Evolutionary conservation across 2,888 invertebrate species (phyloP), one percentile per base, ranked within the genome.

Genomic region (Drosophila cyrtoloma): DNA sequence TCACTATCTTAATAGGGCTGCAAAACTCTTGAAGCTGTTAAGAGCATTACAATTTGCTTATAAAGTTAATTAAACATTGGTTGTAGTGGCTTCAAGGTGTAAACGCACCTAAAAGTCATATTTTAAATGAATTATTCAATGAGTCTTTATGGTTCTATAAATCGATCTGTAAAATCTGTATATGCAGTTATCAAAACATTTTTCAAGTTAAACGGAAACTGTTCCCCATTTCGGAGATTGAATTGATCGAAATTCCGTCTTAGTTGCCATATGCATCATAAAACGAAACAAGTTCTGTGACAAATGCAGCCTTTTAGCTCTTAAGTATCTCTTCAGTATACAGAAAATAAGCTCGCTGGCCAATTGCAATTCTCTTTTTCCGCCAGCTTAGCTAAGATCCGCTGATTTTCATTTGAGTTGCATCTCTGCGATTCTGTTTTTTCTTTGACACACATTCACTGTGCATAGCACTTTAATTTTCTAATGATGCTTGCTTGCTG

Each of bases 401-500:
- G 22, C 22, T 26, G 22, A 47, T 26, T 26, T 47, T 47, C 9
- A 44, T 44, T 9, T 26, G 47, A 26, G 26, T 26, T 47, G 47
- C 47, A 47, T 26, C 16, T 26, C 16, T 16, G 22, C 22, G 47
- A 47, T 26, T 16, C 47, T 9, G 47, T 16, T 47, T 16, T 47
- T 16, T 2, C 22, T 26, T 22, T 47, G 47, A 26, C 22, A 26
- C 47, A 47, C 47, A 26, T 26, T 26, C 26, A 1, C 16, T 4
- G 26, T 12, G 19, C 32, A 58, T 56, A 52, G 39, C 47, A 16
- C 51, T 35, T 39, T n/a, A 28, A 47, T 63, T 32, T 56, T 55
- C 42, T 64, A 68, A 71, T 71, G 51, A 28, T 28, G 37, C 56
- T 7, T 28, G n/a, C 37, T 57, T 39, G 28, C 58, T 62, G 60